Base-by-base conservation (phyloP, 2,797 vertebrate species). In the Telmatherina bonti region DNA sequence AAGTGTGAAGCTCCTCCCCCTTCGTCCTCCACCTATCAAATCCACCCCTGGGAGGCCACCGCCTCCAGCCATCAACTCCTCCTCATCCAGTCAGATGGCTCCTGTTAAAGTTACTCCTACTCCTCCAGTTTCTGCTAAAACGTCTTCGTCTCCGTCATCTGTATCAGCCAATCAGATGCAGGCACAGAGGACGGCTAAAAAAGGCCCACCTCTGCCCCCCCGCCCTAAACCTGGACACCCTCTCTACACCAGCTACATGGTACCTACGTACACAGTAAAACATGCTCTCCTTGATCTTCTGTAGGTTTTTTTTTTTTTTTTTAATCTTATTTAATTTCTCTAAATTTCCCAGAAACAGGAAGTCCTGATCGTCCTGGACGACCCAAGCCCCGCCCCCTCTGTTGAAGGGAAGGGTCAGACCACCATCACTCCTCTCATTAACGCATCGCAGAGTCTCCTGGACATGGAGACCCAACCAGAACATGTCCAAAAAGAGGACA, bases 221-320 rank as follows among this genome's bases (percentile, higher is more conserved):
- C 95, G 97, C 55, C 98, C 97, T 22, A 96, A 94, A 82, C 95
- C 96, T 0, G 97, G 97, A 87, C 97, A 98, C 85, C 96, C 95
- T 1, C 95, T 98, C 18, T 98, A 94, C 70, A 94, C 56, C 82
- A 95, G 93, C 79, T 94, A 95, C 62, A 81, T 80, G 92, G 97
- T 98, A 82, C 87, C 52, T 9, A 24, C 36, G 56, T 47, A 26
- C 0, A 12, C 4, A 7, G 41, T 20, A 5, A 18, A 43, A 43
- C 41, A 43, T 20, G 41, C 41, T 18, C 16, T 20, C 5, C 15
- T 43, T 43, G 16, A 20, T 43, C 41, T 43, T 0, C 29, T 0
- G 29, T 8, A 2, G 0, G 22, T 52, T 18, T 57, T 0, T 2
- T 5, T 5, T 45, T 0, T n/a, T n/a, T n/a, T n/a, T n/a, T n/a